These are phyloP conservation scores for Chaetops frenatus DNA, from an alignment of 2,113 vertebrate species.

Conservation along the genomic window DNA sequence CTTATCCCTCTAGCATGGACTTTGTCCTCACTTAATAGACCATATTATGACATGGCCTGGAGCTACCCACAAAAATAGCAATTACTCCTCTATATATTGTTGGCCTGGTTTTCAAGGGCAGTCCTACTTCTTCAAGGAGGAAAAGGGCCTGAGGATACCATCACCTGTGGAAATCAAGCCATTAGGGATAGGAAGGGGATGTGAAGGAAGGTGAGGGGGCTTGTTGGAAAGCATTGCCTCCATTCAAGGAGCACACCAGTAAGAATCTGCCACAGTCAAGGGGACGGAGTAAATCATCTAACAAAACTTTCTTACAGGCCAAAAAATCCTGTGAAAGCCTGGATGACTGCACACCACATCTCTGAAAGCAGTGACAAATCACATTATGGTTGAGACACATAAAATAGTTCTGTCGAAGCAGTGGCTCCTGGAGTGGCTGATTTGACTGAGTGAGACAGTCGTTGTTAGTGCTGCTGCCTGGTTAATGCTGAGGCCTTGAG, in stretches of 20 bases:
- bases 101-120: not conserved
- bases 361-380: constrained; percentile 17
- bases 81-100: not conserved
- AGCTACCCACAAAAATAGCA: not conserved
- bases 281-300: not conserved
- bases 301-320: not conserved
- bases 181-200: not conserved
- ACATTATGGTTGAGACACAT: not conserved
- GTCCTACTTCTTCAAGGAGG: not conserved
- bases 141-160: not conserved
- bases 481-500: not conserved
- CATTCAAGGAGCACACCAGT: not conserved
- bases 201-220: not conserved
- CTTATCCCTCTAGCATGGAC: not conserved
- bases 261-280: not conserved
- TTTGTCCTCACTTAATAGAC: not conserved
- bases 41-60: not conserved
- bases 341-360: not conserved
- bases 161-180: not conserved
- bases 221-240: not conserved
- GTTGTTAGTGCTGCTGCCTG: not conserved
- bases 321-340: not conserved
- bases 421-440: not conserved
- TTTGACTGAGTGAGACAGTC: not conserved
- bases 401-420: constrained; percentile 6